These are phyloP conservation scores for Somateria mollissima DNA, from an alignment of 2,797 vertebrate species.

Conservation along the genomic window DNA sequence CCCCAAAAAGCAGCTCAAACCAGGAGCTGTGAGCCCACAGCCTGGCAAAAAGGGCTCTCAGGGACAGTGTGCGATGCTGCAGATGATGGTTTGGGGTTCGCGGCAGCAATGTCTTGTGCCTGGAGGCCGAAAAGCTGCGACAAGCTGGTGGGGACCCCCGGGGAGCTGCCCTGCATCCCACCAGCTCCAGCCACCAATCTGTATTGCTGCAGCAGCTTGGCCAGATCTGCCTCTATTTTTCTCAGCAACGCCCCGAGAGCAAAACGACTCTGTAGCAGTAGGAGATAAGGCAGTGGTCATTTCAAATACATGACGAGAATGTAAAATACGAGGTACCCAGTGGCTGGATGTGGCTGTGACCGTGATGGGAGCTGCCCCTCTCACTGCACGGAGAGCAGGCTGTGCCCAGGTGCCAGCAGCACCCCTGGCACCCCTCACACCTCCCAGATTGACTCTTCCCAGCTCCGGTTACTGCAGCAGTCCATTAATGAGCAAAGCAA, in stretches of 20 bases:
- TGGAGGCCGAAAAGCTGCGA: background rate
- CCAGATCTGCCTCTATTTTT: background rate
- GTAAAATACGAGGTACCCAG: background rate
- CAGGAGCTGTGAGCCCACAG: background rate
- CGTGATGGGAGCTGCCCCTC: rapidly evolving
- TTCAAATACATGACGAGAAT: background rate
- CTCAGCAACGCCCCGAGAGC: background rate
- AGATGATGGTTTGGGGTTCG: background rate
- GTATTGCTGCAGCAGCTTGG: background rate
- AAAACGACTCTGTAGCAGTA: rapidly evolving
- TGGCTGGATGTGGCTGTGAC: background rate
- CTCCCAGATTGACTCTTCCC: too few species aligned
- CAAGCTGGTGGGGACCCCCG: background rate
- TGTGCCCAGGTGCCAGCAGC: background rate
- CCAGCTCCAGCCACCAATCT: background rate
- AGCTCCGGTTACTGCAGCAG: too few species aligned
- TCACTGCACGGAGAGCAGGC: rapidly evolving
- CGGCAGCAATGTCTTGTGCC: rapidly evolving
- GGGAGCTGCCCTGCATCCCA: background rate
- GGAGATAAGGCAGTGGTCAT: rapidly evolving
- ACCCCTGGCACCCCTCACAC: too few species aligned
- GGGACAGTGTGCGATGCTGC: background rate
- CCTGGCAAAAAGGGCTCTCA: background rate
- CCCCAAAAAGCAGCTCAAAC: background rate
- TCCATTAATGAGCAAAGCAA: too few species aligned